These are phyloP conservation scores for Ctenicera cuprea DNA, from an alignment of 2,888 invertebrate genomes.

Conservation along the genomic window DNA sequence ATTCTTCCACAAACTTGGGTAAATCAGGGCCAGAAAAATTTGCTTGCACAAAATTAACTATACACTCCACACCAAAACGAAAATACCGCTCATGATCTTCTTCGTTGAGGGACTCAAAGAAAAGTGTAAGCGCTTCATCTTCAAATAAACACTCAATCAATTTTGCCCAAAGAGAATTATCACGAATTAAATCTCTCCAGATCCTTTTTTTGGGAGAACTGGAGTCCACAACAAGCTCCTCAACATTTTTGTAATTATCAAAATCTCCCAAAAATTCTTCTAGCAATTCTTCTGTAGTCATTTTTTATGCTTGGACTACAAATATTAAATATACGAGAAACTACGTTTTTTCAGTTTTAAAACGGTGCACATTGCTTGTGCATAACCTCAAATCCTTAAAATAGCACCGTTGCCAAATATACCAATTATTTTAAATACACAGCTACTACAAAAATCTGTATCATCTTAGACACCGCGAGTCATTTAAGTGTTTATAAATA, in stretches of 20 bases:
- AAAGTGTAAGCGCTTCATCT: conserved; percentile 53
- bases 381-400: not conserved
- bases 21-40: conserved; percentile 88
- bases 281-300: conserved; percentile 42
- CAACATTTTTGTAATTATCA: conserved; percentile 49
- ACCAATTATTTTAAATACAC: no score
- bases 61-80: conserved; percentile 78
- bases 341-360: not conserved
- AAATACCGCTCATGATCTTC: conserved; percentile 72
- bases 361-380: conserved; percentile 3
- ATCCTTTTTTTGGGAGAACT: not conserved
- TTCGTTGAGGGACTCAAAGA: conserved; percentile 60
- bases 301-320: no score
- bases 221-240: conserved; percentile 33
- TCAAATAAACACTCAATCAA: conserved; percentile 56
- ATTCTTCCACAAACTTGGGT: conserved; percentile 63
- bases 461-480: no score
- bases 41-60: conserved; percentile 84
- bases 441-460: no score
- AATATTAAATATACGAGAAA: not conserved
- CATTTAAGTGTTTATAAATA: no score
- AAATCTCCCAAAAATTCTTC: conserved; percentile 47
- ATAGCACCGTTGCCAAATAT: not conserved
- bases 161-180: conserved; percentile 53
- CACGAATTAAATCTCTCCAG: not conserved